Evolutionary conservation across 2,888 invertebrate genomes (phyloP).

Genomic region (Machimus rusticus): DNA sequence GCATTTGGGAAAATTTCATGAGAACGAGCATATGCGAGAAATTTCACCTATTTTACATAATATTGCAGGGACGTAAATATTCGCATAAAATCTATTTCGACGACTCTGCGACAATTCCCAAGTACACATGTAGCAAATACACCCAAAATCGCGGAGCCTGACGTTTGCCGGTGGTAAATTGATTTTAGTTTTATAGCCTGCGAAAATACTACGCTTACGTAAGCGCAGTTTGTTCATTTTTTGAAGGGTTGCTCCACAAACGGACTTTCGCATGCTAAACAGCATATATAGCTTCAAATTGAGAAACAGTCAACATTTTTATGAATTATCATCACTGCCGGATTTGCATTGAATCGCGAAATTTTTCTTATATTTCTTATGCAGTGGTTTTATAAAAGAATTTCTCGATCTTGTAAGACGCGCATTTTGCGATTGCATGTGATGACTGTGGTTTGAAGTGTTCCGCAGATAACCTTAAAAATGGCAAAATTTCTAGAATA

Average conservation of each 20-base stretch:
- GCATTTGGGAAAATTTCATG: slow-evolving; percentile 23
- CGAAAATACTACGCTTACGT: background rate
- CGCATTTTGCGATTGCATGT: too few relatives aligned
- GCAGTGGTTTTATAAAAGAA: too few relatives aligned
- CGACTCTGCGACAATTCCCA: background rate
- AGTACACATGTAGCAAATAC: background rate
- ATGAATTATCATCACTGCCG: background rate
- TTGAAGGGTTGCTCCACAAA: background rate
- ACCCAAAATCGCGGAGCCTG: background rate
- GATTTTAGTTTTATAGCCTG: slow-evolving; percentile 2
- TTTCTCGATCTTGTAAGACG: too few relatives aligned
- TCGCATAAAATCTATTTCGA: slow-evolving; percentile 14
- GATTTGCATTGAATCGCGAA: background rate
- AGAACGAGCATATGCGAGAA: slow-evolving; percentile 23
- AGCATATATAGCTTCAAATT: background rate
- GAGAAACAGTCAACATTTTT: background rate
- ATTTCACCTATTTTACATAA: slow-evolving; percentile 28
- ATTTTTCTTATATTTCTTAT: background rate
- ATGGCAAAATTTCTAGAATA: too few relatives aligned
- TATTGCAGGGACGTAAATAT: slow-evolving; percentile 4
- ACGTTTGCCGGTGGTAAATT: background rate
- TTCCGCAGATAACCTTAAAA: too few relatives aligned
- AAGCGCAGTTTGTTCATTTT: background rate
- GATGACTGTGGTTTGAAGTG: too few relatives aligned
- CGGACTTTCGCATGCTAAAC: background rate